phyloP scores from a whole-genome alignment of 2,888 invertebrate genomes.

The Salpingus planirostris region DNA sequence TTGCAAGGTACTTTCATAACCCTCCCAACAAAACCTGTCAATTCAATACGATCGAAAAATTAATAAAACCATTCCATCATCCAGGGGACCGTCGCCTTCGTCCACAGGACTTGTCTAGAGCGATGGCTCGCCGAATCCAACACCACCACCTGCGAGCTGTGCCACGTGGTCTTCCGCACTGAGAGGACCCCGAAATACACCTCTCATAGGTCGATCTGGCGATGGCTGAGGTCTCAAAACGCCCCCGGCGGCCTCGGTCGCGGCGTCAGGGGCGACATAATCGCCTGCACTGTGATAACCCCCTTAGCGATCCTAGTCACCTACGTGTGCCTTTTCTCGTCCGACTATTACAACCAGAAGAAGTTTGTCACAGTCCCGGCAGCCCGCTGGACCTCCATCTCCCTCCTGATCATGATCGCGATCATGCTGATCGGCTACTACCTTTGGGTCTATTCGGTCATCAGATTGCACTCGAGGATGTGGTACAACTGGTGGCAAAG shows the following conservation, averaged over 20 bases:
- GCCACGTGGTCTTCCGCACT: constrained; percentile 58
- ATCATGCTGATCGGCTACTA: constrained; percentile 46
- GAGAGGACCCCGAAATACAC: constrained; percentile 54
- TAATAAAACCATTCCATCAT: constrained; percentile 13
- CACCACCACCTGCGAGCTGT: constrained; percentile 62
- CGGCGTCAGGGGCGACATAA: constrained; percentile 44
- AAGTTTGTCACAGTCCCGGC: constrained; percentile 42
- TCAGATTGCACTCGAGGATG: constrained; percentile 43
- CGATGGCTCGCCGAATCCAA: constrained; percentile 68
- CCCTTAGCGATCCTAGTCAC: constrained; percentile 48
- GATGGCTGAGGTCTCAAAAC: constrained; percentile 47
- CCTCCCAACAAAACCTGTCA: constrained; percentile 1
- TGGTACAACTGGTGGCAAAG: constrained; percentile 51
- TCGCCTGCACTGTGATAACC: constrained; percentile 49
- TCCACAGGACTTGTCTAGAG: constrained; percentile 65
- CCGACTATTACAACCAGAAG: constrained; percentile 44
- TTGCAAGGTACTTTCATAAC: constrained; percentile 39
- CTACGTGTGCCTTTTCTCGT: constrained; percentile 45
- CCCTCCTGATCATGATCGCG: constrained; percentile 42
- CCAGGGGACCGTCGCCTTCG: constrained; percentile 63
- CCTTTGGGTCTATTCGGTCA: constrained; percentile 45
- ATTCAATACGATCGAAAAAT: constrained; percentile 2
- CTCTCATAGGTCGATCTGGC: constrained; percentile 46
- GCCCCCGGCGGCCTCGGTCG: constrained; percentile 30
- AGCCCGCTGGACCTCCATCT: constrained; percentile 44